A percentile compares a stretch with the other conserved stretches of the same genome.
Conservation (phyloP, 2,888 invertebrate species). For the Heliconius hortense region DNA sequence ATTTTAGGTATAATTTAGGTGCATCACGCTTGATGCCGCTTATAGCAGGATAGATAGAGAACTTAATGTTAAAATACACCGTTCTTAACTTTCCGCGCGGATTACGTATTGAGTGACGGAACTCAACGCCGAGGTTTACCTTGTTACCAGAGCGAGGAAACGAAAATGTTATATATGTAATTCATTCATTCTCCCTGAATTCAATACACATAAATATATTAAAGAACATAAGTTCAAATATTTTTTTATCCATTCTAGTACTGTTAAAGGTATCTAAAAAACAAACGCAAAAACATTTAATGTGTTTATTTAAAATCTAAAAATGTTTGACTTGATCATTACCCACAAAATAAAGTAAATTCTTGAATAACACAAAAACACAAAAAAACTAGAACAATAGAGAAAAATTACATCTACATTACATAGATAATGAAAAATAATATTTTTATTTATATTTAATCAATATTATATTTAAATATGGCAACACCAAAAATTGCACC, state of each 20-base stretch:
- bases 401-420: constrained; percentile 18
- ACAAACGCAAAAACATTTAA: constrained; percentile 8
- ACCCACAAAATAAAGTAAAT: constrained; percentile 12
- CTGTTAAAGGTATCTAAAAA: background rate
- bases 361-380: constrained; percentile 22
- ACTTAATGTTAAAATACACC: too few relatives aligned
- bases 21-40: too few relatives aligned
- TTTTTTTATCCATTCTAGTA: background rate
- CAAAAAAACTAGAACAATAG: constrained; percentile 23
- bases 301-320: constrained; percentile 16
- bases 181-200: background rate
- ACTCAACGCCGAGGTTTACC: background rate
- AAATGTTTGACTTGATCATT: constrained; percentile 3
- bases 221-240: background rate
- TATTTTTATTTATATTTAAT: constrained; percentile 4
- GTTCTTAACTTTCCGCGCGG: too few relatives aligned
- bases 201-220: background rate
- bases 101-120: background rate
- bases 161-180: background rate
- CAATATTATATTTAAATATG: constrained; percentile 46
- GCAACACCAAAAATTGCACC: constrained; percentile 54
- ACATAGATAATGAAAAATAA: constrained; percentile 23
- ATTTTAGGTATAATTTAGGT: too few relatives aligned
- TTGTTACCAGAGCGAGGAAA: background rate
- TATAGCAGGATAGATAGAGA: too few relatives aligned